phyloP scores from a whole-genome alignment of 64 coral and sea anemone species.

The Astreopora myriophthalma region DNA sequence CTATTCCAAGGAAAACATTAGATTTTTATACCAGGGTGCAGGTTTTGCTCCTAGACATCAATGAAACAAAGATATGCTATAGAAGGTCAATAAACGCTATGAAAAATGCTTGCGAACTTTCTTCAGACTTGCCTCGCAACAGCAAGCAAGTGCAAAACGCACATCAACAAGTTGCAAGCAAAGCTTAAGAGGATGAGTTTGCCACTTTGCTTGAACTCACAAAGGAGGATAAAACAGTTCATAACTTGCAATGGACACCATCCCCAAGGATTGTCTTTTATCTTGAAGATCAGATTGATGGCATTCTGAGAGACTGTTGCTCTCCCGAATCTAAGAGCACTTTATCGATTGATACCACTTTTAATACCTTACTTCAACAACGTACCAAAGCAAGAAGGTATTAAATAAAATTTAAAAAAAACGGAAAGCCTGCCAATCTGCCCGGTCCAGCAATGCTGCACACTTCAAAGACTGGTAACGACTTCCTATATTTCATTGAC shows the following conservation, averaged over 20 bases:
- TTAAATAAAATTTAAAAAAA: not conserved
- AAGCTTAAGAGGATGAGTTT: too few species aligned
- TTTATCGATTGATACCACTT: slow-evolving; percentile 31
- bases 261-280: slow-evolving; percentile 9
- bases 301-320: slow-evolving; percentile 44
- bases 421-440: not conserved
- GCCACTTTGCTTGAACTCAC: not conserved
- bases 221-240: not conserved
- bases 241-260: slow-evolving; percentile 58
- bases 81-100: not conserved
- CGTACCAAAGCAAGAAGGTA: slow-evolving; percentile 38
- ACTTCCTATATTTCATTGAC: not conserved
- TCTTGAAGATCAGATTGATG: too few species aligned
- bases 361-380: slow-evolving; percentile 46
- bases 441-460: slow-evolving; percentile 39
- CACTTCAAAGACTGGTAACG: not conserved
- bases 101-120: not conserved
- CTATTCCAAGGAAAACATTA: not conserved
- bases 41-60: not conserved
- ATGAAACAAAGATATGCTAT: not conserved
- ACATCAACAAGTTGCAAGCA: too few species aligned
- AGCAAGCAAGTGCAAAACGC: too few species aligned
- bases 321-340: slow-evolving; percentile 2
- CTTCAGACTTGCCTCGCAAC: too few species aligned
- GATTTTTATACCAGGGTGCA: not conserved